phyloP scores from a whole-genome alignment of 1,140 invertebrate species.

The Meloidogyne floridensis region DNA sequence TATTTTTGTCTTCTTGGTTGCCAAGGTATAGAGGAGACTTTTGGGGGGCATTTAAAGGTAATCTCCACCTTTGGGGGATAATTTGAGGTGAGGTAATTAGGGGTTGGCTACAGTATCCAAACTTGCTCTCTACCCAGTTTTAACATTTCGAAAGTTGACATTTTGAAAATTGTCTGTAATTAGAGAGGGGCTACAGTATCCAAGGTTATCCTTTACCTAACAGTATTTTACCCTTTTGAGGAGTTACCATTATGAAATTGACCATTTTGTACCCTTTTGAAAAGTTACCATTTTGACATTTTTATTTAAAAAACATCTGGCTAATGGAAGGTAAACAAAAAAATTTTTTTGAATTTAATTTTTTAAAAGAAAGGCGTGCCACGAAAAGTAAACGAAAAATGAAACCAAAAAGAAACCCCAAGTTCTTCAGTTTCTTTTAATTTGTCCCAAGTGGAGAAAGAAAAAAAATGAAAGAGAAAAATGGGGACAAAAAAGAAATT shows the following conservation, averaged over 20 bases:
- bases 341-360: background rate
- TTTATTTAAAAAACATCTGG: background rate
- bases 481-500: background rate
- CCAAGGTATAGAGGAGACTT: background rate
- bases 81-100: too few species aligned
- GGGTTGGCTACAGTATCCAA: too few species aligned
- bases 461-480: background rate
- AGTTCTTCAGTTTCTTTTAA: background rate
- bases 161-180: too few species aligned
- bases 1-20: background rate
- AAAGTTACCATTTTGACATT: background rate
- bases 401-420: background rate
- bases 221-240: too few species aligned
- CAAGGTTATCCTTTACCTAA: too few species aligned
- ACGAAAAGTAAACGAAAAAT: slow-evolving; percentile 1
- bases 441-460: background rate
- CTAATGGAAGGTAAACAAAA: background rate
- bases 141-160: too few species aligned
- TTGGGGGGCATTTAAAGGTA: too few species aligned
- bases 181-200: too few species aligned
- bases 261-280: background rate
- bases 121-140: too few species aligned
- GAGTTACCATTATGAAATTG: too few species aligned
- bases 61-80: too few species aligned
- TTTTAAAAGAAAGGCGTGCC: background rate